phyloP scores from a whole-genome alignment of 30 jellyfish, hydroid and myxozoan genomes.

The Aurelia sp. region DNA sequence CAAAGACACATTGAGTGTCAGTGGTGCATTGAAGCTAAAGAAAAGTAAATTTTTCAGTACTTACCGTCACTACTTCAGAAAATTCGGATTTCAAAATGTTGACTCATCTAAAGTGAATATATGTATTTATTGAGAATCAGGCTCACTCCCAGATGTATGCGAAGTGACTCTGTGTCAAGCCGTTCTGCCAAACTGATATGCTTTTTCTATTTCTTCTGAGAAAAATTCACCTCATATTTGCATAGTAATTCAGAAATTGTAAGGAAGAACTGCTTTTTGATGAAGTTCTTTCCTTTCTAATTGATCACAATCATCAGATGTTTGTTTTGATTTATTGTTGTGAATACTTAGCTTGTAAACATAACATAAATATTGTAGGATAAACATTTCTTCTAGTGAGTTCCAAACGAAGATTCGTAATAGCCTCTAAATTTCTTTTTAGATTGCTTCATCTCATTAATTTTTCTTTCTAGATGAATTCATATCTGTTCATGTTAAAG shows the following conservation, averaged over 20 bases:
- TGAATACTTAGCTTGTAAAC: too few species aligned
- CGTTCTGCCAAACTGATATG: not conserved
- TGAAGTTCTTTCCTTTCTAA: too few species aligned
- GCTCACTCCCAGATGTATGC: too few species aligned
- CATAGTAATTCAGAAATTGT: not conserved
- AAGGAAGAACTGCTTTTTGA: not conserved
- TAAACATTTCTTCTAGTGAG: too few species aligned
- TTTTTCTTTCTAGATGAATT: conserved; percentile 31
- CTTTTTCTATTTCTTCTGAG: not conserved
- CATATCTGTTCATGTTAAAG: conserved; percentile 60
- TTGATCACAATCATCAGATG: too few species aligned
- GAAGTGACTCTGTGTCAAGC: not conserved
- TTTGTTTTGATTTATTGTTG: too few species aligned
- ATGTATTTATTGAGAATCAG: too few species aligned
- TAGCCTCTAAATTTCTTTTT: not conserved
- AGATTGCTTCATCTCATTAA: conserved; percentile 39
- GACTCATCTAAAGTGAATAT: too few species aligned
- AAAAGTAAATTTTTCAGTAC: conserved; percentile 39
- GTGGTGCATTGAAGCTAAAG: conserved; percentile 77
- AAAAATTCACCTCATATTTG: not conserved
- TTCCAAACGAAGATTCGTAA: not conserved
- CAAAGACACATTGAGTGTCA: conserved; percentile 70
- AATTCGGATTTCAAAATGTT: too few species aligned
- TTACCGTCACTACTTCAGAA: too few species aligned
- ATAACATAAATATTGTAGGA: too few species aligned